Evolutionary conservation across 2,113 vertebrate species (phyloP).

Genomic region (Ginglymostoma cirratum): DNA sequence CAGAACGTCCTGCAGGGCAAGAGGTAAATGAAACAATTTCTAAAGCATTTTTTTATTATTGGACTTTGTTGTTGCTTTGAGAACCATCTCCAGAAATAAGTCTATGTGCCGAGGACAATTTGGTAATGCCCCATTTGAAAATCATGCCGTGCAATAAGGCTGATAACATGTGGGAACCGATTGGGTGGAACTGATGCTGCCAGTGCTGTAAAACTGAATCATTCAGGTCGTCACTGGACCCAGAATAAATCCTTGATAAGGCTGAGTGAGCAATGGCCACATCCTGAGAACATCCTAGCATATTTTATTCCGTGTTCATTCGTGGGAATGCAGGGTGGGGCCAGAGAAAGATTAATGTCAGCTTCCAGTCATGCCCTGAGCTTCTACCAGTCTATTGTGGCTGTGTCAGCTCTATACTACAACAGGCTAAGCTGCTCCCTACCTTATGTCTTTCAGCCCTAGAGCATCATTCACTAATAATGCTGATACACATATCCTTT

Average conservation of each 20-base stretch:
- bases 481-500: neutral
- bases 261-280: neutral
- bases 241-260: neutral
- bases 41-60: neutral
- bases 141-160: neutral
- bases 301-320: neutral
- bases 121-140: neutral
- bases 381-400: neutral
- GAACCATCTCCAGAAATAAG: neutral
- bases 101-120: neutral
- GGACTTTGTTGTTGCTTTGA: neutral
- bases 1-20: neutral
- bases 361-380: neutral
- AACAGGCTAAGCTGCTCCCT: neutral
- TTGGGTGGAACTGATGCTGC: neutral
- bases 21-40: neutral
- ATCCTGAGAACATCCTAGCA: neutral
- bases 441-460: neutral
- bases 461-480: neutral
- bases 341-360: neutral
- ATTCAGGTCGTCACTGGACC: neutral
- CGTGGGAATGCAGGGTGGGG: neutral
- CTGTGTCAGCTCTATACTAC: neutral
- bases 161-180: neutral
- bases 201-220: neutral